Base-by-base conservation (phyloP, 2,888 invertebrate species). In the Selenia dentaria region DNA sequence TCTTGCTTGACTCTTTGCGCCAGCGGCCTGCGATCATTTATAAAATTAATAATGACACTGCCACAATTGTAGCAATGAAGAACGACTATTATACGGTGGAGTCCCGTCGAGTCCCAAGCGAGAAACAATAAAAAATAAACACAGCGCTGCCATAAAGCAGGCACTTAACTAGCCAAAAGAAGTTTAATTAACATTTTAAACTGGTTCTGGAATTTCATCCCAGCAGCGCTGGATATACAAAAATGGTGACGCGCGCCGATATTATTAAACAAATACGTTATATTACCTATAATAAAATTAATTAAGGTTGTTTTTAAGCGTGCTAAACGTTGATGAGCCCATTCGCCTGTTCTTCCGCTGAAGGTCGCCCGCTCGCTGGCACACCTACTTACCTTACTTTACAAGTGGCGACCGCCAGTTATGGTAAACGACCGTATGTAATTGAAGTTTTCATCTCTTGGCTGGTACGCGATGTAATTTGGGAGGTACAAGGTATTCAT, bases 311-410 rank as follows among this genome's bases (percentile, higher is more conserved):
- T 69, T 75, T 72, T 69, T 71, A 70, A 72, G 73, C 67, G 64
- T 63, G 68, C 66, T 56, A 66, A 69, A 70, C 71, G 70, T 71
- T 77, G 83, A 85, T 79, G 83, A 79, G 77, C 74, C 77, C 80
- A 74, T 78, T 85, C 79, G 79, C 79, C 67, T 62, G 68, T 60
- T 75, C 64, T 69, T 70, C 64, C 52, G 52, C 36, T 65, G 82
- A 87, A 87, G 87, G 87, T 77, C 86, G 73, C 48, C 83, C 79
- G 67, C 74, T 78, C 68, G 64, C 69, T 70, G 64, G 63, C 65
- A 70, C 74, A 70, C 75, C 76, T 71, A 77, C 75, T 65, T 66
- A 59, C 57, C 54, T 65, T 60, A 64, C 59, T 56, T 51, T 53
- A 59, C 54, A 54, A 64, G 59, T 47, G 39, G 51, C 55, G 51